Evolutionary conservation across 2,113 vertebrate species (phyloP).

Genomic region (Lasiurus borealis): DNA sequence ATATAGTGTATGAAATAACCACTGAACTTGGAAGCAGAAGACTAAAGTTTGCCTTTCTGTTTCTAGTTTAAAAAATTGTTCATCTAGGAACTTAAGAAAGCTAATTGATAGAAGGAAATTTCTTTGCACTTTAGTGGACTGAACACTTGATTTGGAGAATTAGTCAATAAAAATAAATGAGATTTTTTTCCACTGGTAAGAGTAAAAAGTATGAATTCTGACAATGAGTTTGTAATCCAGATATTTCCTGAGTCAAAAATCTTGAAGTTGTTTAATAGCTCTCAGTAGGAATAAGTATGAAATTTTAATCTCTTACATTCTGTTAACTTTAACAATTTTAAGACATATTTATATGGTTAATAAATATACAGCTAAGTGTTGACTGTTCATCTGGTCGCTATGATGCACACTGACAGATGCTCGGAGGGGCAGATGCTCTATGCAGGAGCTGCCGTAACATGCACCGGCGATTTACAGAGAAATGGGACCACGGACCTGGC

Average conservation of each 20-base stretch:
- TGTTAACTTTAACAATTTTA: too few relatives aligned
- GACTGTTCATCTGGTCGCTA: too few relatives aligned
- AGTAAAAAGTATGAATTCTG: slow-evolving; percentile 86
- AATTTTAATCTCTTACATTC: background rate
- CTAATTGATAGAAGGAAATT: slow-evolving; percentile 60
- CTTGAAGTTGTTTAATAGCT: background rate
- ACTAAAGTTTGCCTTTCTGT: slow-evolving; percentile 70
- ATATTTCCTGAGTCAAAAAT: background rate
- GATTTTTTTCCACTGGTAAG: slow-evolving; percentile 63
- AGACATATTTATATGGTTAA: too few relatives aligned
- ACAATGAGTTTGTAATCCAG: slow-evolving; percentile 63
- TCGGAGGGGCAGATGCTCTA: too few relatives aligned
- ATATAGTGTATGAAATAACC: background rate
- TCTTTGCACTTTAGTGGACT: slow-evolving; percentile 81
- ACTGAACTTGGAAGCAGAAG: background rate
- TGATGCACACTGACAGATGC: too few relatives aligned
- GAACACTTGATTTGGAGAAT: slow-evolving; percentile 70
- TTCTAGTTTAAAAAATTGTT: slow-evolving; percentile 77
- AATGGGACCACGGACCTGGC: too few relatives aligned
- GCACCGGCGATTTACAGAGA: too few relatives aligned
- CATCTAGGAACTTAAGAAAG: slow-evolving; percentile 78
- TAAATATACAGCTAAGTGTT: too few relatives aligned
- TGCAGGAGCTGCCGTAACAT: too few relatives aligned
- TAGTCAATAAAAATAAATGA: slow-evolving; percentile 68
- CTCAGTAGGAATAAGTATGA: background rate